These are phyloP conservation scores for Drosophila atroscutellata DNA, from an alignment of 2,888 invertebrate species.

Conservation along the genomic window DNA sequence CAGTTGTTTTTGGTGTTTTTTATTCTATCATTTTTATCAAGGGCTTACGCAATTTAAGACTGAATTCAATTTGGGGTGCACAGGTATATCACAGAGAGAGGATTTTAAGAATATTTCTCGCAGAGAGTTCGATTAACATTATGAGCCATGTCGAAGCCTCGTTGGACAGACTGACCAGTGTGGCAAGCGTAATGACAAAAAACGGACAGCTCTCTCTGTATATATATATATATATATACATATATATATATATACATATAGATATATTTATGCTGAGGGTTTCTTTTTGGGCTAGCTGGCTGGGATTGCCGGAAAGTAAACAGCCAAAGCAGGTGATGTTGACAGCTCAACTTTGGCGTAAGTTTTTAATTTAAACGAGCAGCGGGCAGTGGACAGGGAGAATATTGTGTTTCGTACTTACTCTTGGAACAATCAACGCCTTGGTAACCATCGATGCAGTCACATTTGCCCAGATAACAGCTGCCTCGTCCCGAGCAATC, in stretches of 20 bases:
- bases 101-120: not conserved
- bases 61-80: not conserved
- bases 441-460: conserved; percentile 96
- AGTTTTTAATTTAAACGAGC: conserved; percentile 62
- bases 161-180: not conserved
- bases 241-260: not conserved
- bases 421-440: conserved; percentile 93
- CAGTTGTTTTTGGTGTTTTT: not conserved
- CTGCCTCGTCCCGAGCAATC: conserved; percentile 96
- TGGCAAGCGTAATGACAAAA: not conserved
- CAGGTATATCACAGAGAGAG: not conserved
- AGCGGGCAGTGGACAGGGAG: not conserved
- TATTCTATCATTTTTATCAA: not conserved
- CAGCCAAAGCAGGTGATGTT: conserved; percentile 70
- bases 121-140: not conserved
- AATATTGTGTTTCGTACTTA: conserved; percentile 85
- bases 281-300: not conserved
- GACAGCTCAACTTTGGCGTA: conserved; percentile 69
- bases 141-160: not conserved
- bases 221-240: not conserved
- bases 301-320: conserved; percentile 34
- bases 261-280: not conserved
- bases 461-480: conserved; percentile 96
- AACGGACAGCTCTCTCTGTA: not conserved
- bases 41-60: not conserved